These are phyloP conservation scores for Enoplosus armatus DNA, from an alignment of 2,797 vertebrate genomes.

Conservation along the genomic window DNA sequence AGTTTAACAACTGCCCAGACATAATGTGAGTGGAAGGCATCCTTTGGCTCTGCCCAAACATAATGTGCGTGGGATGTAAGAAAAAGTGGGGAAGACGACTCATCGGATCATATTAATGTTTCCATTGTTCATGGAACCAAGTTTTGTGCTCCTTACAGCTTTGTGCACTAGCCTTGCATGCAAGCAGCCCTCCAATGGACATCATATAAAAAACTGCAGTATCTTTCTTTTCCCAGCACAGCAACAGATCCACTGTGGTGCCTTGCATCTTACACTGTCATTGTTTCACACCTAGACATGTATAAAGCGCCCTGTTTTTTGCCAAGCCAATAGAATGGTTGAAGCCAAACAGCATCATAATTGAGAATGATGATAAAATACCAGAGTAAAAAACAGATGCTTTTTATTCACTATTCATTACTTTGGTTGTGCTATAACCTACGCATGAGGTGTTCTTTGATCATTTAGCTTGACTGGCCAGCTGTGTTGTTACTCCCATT, in stretches of 20 bases:
- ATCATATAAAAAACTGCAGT: neutral
- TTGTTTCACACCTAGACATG: neutral
- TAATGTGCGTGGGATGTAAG: slow-evolving; percentile 45
- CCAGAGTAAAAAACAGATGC: slow-evolving; percentile 33
- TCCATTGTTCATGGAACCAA: slow-evolving; percentile 31
- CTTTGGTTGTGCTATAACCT: slow-evolving; percentile 52
- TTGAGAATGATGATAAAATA: no score
- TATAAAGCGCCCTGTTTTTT: slow-evolving; percentile 1
- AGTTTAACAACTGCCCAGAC: slow-evolving; percentile 15
- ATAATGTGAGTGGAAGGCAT: slow-evolving; percentile 45
- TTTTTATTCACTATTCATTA: slow-evolving; percentile 59
- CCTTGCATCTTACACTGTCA: neutral
- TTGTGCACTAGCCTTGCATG: neutral
- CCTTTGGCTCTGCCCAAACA: slow-evolving; percentile 28
- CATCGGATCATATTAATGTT: slow-evolving; percentile 40
- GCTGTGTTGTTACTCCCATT: slow-evolving; percentile 77
- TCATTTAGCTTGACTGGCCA: slow-evolving; percentile 73
- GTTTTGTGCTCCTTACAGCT: slow-evolving; percentile 3
- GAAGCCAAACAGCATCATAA: slow-evolving; percentile 1
- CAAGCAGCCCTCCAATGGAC: neutral
- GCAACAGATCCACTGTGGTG: neutral
- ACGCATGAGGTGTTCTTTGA: slow-evolving; percentile 62
- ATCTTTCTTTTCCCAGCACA: no score
- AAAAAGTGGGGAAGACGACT: slow-evolving; percentile 31
- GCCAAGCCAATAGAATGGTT: neutral